Conservation (phyloP, 2,797 vertebrate genomes). For the Anguilla anguilla region DNA sequence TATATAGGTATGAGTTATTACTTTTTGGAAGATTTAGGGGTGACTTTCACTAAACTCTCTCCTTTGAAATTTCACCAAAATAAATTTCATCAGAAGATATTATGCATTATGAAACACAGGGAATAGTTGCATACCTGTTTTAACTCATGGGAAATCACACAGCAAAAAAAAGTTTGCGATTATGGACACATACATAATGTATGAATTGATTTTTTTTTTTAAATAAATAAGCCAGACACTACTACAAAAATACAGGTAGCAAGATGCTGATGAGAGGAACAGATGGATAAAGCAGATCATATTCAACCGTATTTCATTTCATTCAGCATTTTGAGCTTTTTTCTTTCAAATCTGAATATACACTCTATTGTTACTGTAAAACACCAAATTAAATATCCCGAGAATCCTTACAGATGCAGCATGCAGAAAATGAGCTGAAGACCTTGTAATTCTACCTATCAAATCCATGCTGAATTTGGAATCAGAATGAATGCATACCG, state of each 20-base stretch:
- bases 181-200: no score
- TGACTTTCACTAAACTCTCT: no score
- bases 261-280: background rate
- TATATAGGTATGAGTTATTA: no score
- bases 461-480: background rate
- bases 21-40: no score
- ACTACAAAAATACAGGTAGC: background rate
- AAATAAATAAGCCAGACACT: no score
- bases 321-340: background rate
- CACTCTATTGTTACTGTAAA: background rate
- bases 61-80: no score
- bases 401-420: background rate
- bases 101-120: no score
- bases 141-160: no score
- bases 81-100: no score
- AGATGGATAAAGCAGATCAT: background rate
- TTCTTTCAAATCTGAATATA: conserved; percentile 4
- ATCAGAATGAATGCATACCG: background rate
- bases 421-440: background rate
- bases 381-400: background rate
- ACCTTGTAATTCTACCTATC: conserved; percentile 1
- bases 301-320: background rate
- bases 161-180: no score
- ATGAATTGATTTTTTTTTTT: no score
- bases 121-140: no score